These are phyloP conservation scores for Polydrusus cervinus DNA, from an alignment of 2,888 invertebrate genomes.

Conservation along the genomic window DNA sequence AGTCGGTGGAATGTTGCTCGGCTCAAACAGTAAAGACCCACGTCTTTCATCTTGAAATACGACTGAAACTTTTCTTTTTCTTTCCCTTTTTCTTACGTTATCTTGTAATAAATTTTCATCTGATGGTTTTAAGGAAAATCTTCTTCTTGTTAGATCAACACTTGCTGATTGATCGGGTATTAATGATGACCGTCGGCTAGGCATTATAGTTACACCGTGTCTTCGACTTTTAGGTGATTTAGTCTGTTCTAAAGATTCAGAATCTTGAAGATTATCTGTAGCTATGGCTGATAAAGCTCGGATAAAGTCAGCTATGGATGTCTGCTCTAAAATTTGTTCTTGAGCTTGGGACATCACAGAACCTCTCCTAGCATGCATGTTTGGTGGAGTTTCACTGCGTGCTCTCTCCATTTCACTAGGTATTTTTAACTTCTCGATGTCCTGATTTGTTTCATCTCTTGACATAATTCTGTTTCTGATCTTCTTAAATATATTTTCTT, in stretches of 20 bases:
- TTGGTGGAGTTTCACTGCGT: slow-evolving; percentile 64
- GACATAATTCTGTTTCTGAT: slow-evolving; percentile 48
- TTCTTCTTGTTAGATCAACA: slow-evolving; percentile 51
- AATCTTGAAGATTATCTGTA: slow-evolving; percentile 66
- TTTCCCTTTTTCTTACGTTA: slow-evolving; percentile 32
- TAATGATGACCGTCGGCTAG: slow-evolving; percentile 61
- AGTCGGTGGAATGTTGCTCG: slow-evolving; percentile 44
- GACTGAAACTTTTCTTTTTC: slow-evolving; percentile 46
- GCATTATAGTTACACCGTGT: slow-evolving; percentile 55
- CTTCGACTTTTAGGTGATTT: slow-evolving; percentile 53
- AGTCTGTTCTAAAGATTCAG: slow-evolving; percentile 67
- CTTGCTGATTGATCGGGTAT: slow-evolving; percentile 51
- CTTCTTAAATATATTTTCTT: slow-evolving; percentile 48
- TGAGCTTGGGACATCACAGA: slow-evolving; percentile 64
- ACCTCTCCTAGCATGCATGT: slow-evolving; percentile 59
- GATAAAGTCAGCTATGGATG: slow-evolving; percentile 87
- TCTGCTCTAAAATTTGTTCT: slow-evolving; percentile 83
- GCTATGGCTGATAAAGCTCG: slow-evolving; percentile 82
- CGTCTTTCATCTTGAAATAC: slow-evolving; percentile 47
- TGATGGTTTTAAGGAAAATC: slow-evolving; percentile 63
- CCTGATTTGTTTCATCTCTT: slow-evolving; percentile 54
- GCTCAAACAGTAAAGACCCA: slow-evolving; percentile 39
- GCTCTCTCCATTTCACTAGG: slow-evolving; percentile 70
- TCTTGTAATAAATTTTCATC: slow-evolving; percentile 57
- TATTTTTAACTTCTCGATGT: slow-evolving; percentile 63